Evolutionary conservation across 2,113 vertebrate genomes (phyloP), one percentile per base, ranked within the genome.

Genomic region (Holacanthus passer): DNA sequence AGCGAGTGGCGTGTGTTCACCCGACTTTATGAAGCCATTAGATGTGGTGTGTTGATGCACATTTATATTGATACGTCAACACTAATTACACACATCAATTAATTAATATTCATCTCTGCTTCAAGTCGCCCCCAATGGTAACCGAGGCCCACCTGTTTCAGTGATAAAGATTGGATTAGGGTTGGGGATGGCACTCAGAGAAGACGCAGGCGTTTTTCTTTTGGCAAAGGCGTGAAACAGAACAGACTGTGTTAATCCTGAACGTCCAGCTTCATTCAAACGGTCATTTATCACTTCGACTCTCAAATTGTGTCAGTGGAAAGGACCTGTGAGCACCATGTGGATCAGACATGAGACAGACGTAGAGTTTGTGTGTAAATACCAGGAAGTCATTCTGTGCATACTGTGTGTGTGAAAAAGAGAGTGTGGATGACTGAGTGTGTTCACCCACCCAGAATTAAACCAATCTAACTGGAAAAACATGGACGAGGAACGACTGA

Each of bases 241-340:
- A 92, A 86, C 93, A 93, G 88, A 87, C 89, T 85, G 90, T 81
- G 82, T 73, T 88, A 74, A 92, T 92, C 48, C 37, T 48, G 60
- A 66, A 85, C 5, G 79, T 91, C 92, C 48, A 80, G 22, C 19
- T 63, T 75, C 43, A 81, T 92, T 82, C 58, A 76, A 78, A 69
- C 9, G 5, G 17, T 78, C 86, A 87, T 94, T 89, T 74, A 87
- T 93, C 92, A 89, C 67, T 55, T 56, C 47, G 85, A 79, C 77
- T 81, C 75, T 82, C 65, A 43, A 27, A 79, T 66, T 65, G 24
- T 32, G 29, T 69, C 45, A 73, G 37, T 73, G 64, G 37, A 29
- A 52, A 83, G 17, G 41, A 83, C 19, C 69, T 62, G 39, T 35
- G 60, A 48, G 59, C 31, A 48, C 64, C 39, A 43, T 62, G 77